Evolutionary conservation across 2,888 invertebrate species (phyloP).

Genomic region (Parnassius orleans): DNA sequence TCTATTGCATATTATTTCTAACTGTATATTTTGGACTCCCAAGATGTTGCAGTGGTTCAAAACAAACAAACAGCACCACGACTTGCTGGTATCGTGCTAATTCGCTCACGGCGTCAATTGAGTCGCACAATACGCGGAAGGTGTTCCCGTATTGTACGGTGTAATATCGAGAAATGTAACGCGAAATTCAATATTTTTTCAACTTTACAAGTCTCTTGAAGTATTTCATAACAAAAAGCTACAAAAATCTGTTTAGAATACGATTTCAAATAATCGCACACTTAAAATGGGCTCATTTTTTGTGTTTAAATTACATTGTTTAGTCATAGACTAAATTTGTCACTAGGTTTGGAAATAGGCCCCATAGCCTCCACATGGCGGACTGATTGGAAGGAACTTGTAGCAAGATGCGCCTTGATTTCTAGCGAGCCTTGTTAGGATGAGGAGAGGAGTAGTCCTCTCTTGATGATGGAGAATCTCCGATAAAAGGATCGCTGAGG

Average conservation of each 20-base stretch:
- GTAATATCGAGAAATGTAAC: neutral
- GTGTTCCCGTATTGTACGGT: conserved; percentile 7
- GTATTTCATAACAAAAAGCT: too few species aligned
- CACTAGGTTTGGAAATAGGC: too few species aligned
- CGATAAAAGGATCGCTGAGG: too few species aligned
- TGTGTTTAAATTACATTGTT: too few species aligned
- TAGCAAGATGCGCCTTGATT: too few species aligned
- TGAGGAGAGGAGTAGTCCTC: too few species aligned
- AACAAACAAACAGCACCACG: conserved; percentile 21
- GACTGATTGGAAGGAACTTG: too few species aligned
- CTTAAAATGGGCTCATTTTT: too few species aligned
- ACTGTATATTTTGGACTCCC: conserved; percentile 14
- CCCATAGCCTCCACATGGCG: too few species aligned
- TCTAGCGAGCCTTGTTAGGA: too few species aligned
- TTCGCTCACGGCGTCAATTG: conserved; percentile 22
- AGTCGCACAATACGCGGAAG: conserved; percentile 25
- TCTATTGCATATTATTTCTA: neutral
- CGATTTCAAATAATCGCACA: neutral
- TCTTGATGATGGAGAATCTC: too few species aligned
- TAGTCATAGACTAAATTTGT: too few species aligned
- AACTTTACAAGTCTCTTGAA: neutral
- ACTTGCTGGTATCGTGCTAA: conserved; percentile 15
- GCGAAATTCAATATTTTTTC: conserved; percentile 3
- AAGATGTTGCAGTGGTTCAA: conserved; percentile 20
- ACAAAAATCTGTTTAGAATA: neutral